A percentile compares a stretch with the other conserved stretches of the same genome.
Evolutionary conservation across 64 coral and sea anemone species (phyloP).

Genomic region (Dendrophyllia cribrosa): DNA sequence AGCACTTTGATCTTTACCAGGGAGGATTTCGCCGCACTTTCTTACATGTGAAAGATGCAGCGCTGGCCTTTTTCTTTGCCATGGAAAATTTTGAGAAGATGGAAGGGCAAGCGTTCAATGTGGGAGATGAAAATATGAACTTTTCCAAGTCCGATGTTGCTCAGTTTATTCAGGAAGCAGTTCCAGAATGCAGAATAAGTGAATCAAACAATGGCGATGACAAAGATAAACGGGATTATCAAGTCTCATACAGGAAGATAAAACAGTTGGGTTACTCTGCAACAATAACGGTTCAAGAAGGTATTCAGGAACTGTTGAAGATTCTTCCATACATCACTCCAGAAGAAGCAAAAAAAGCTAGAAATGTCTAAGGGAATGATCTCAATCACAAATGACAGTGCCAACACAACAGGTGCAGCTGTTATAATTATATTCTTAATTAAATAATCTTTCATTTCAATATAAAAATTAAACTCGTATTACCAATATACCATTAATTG

Average conservation of each 20-base stretch:
- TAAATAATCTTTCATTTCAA: no score
- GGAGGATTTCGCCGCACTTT: slow-evolving; percentile 90
- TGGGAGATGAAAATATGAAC: slow-evolving; percentile 93
- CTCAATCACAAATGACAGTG: no score
- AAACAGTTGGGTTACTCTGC: slow-evolving; percentile 77
- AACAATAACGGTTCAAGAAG: slow-evolving; percentile 70
- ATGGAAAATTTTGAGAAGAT: slow-evolving; percentile 76
- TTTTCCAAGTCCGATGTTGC: slow-evolving; percentile 89
- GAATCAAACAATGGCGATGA: slow-evolving; percentile 83
- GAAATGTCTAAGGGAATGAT: slow-evolving; percentile 55
- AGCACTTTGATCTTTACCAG: slow-evolving; percentile 95
- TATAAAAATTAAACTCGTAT: no score
- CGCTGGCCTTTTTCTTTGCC: slow-evolving; percentile 87
- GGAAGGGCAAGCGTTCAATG: slow-evolving; percentile 85
- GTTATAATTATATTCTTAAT: no score
- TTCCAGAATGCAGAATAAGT: slow-evolving; percentile 81
- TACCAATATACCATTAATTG: no score
- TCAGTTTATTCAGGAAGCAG: slow-evolving; percentile 64
- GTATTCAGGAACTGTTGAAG: slow-evolving; percentile 88
- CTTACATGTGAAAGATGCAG: slow-evolving; percentile 95
- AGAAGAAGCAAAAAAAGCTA: slow-evolving; percentile 83
- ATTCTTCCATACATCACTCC: slow-evolving; percentile 74
- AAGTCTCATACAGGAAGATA: slow-evolving; percentile 90
- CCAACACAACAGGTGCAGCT: no score
- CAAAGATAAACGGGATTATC: slow-evolving; percentile 95